Conservation (phyloP, 1,140 invertebrate species). For the Zaprionus capensis region DNA sequence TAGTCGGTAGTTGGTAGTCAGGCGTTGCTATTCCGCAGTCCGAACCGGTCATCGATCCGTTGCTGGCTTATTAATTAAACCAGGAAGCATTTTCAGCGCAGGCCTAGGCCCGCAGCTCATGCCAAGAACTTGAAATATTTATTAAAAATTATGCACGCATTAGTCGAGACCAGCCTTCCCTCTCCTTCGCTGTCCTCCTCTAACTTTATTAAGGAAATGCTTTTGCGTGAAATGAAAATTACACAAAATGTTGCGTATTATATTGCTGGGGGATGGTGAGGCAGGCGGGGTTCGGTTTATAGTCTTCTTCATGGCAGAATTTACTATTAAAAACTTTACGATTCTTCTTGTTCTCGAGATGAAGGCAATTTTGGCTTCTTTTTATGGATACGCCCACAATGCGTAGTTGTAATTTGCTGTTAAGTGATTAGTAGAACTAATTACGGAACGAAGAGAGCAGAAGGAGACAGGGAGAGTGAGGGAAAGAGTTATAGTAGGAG, state of each 20-base stretch:
- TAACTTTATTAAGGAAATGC: conserved; percentile 72
- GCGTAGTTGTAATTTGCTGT: conserved; percentile 65
- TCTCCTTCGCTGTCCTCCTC: conserved; percentile 1
- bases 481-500: background rate
- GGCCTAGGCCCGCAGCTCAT: conserved; percentile 50
- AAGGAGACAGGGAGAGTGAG: background rate
- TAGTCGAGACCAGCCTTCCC: conserved; percentile 42
- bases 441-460: conserved; percentile 34
- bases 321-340: conserved; percentile 69
- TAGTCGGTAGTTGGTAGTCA: background rate
- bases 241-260: conserved; percentile 76
- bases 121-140: conserved; percentile 76
- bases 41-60: conserved; percentile 29
- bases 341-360: conserved; percentile 23
- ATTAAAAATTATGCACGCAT: conserved; percentile 83
- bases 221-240: conserved; percentile 70
- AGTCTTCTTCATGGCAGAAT: conserved; percentile 62
- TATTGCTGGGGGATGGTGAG: conserved; percentile 50
- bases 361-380: conserved; percentile 30
- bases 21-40: conserved; percentile 1
- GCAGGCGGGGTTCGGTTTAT: conserved; percentile 50
- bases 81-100: conserved; percentile 65
- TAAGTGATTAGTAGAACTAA: conserved; percentile 58
- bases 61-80: conserved; percentile 73
- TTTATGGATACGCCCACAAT: conserved; percentile 57